A percentile compares a stretch with the other conserved stretches of the same genome.
Conservation (phyloP, 2,888 invertebrate species). For the Ernsta delagoae region DNA sequence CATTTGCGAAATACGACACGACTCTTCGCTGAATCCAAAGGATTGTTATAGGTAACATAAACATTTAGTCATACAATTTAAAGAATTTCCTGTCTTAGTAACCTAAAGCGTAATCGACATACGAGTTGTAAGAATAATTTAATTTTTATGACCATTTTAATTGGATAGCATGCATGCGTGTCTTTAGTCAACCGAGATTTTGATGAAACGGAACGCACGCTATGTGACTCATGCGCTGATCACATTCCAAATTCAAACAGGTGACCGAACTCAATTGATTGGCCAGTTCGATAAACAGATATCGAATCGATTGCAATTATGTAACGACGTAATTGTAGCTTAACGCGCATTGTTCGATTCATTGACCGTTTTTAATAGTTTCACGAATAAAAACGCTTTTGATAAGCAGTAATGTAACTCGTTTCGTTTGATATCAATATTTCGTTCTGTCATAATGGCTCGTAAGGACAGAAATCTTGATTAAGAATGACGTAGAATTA, state of each 20-base stretch:
- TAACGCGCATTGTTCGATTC: not conserved
- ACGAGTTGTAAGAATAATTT: slow-evolving; percentile 4
- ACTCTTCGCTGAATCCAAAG: no score
- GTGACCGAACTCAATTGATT: slow-evolving; percentile 46
- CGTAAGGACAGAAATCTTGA: slow-evolving; percentile 23
- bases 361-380: slow-evolving; percentile 1
- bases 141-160: slow-evolving; percentile 9
- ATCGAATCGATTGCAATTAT: slow-evolving; percentile 9
- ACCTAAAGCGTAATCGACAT: not conserved
- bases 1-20: no score
- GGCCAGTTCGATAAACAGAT: slow-evolving; percentile 31
- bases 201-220: slow-evolving; percentile 47
- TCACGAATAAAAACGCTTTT: not conserved
- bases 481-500: slow-evolving; percentile 25
- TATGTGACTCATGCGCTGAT: slow-evolving; percentile 58
- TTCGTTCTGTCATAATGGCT: not conserved
- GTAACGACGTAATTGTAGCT: slow-evolving; percentile 8
- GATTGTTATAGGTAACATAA: no score
- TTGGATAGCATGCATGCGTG: slow-evolving; percentile 8
- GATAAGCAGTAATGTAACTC: slow-evolving; percentile 18
- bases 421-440: not conserved
- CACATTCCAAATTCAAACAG: slow-evolving; percentile 58
- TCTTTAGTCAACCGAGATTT: slow-evolving; percentile 31
- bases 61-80: slow-evolving; percentile 2
- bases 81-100: not conserved